A percentile compares a stretch with the other conserved stretches of the same genome.
These are phyloP conservation scores for Pao palembangensis DNA, from an alignment of 2,113 vertebrate genomes.

Conservation along the genomic window DNA sequence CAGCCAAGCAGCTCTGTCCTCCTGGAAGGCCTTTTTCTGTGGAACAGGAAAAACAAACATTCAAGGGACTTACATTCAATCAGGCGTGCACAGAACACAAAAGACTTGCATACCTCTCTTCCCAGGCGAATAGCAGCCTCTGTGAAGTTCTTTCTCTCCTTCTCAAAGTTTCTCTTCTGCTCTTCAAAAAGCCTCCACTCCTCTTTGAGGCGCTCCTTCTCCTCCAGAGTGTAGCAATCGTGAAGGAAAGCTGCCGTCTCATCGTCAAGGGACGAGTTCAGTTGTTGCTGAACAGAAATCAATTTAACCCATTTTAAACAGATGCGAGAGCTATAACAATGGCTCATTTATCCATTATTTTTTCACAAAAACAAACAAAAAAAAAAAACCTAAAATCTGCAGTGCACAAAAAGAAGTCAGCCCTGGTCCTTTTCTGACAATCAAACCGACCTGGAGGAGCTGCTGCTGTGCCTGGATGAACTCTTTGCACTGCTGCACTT, in stretches of 20 bases:
- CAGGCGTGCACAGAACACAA: background rate
- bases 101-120: conserved; percentile 77
- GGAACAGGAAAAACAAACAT: background rate
- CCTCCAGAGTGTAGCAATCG: conserved; percentile 91
- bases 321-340: background rate
- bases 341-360: background rate
- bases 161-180: conserved; percentile 94
- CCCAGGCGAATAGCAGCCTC: conserved; percentile 95
- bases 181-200: conserved; percentile 92
- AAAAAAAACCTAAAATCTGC: background rate
- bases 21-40: conserved; percentile 91
- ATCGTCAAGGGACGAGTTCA: conserved; percentile 85
- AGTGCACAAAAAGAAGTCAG: background rate
- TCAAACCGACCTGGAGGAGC: conserved; percentile 84
- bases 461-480: conserved; percentile 94
- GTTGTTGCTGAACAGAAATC: conserved; percentile 79
- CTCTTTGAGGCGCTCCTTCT: conserved; percentile 91
- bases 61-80: background rate
- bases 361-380: too few relatives aligned
- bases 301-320: background rate
- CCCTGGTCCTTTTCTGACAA: background rate
- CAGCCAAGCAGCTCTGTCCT: conserved; percentile 87
- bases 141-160: conserved; percentile 90
- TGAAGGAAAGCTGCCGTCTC: conserved; percentile 86
- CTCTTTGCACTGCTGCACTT: conserved; percentile 94